These are phyloP conservation scores for Macaria liturata DNA, from an alignment of 2,888 invertebrate genomes.

Conservation along the genomic window DNA sequence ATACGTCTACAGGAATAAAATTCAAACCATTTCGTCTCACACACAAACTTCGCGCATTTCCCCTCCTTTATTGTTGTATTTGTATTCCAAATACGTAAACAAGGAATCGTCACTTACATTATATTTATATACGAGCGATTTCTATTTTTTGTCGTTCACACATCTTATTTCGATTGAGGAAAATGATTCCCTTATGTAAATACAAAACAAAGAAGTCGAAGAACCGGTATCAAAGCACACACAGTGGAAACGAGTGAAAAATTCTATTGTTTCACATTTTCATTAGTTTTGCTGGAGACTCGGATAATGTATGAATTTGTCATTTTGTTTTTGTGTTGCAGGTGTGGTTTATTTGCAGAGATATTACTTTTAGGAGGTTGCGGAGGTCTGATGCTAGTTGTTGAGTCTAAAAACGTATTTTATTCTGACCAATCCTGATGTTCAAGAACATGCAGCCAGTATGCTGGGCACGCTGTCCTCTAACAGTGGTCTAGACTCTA, in stretches of 20 bases:
- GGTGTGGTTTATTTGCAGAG: too few relatives aligned
- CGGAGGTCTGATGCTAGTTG: too few relatives aligned
- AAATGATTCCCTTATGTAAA: conserved; percentile 10
- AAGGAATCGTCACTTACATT: conserved; percentile 36
- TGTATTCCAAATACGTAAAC: conserved; percentile 44
- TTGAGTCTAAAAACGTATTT: too few relatives aligned
- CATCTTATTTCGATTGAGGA: conserved; percentile 32
- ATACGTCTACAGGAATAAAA: too few relatives aligned
- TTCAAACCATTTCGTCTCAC: not conserved
- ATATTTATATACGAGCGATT: conserved; percentile 28
- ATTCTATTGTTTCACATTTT: conserved; percentile 8
- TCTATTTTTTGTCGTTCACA: conserved; percentile 35
- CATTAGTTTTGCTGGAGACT: not conserved
- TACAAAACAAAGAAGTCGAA: conserved; percentile 7
- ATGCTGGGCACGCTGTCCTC: too few relatives aligned
- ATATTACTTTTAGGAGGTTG: too few relatives aligned
- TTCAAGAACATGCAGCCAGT: too few relatives aligned
- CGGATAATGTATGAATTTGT: not conserved
- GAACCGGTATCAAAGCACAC: conserved; percentile 4
- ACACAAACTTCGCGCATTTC: conserved; percentile 22
- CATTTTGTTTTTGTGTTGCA: not conserved
- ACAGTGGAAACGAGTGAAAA: conserved; percentile 7
- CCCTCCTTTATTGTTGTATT: conserved; percentile 37
- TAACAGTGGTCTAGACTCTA: too few relatives aligned
- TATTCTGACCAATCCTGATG: too few relatives aligned